Evolutionary conservation across 2,888 invertebrate species (phyloP), one percentile per base, ranked within the genome.

Genomic region (Erebia palarica): DNA sequence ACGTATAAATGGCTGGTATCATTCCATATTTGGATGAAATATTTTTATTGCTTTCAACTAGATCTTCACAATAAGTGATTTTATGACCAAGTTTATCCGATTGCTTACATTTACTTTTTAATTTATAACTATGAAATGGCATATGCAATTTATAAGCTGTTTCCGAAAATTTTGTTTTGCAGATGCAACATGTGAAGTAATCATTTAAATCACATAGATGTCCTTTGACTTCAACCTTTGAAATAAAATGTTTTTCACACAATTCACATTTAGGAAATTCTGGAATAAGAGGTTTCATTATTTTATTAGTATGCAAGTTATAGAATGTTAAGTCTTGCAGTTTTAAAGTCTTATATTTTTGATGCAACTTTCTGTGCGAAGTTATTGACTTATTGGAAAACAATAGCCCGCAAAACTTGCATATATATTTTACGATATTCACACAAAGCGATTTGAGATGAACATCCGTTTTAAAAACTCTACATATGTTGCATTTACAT

Each of bases 271-370:
- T 81, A 13, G 86, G 87, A 75, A 84, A 89, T 53, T 82, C 80
- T 9, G 90, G 89, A 65, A 89, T 74, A 7, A 88, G 87, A 53
- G 90, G 90, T 55, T 60, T 69, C 42, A 87, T 86, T 73, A 75
- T 76, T 77, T 81, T 79, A 51, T 76, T 71, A 75, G 78, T 85
- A 68, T 80, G 74, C 11, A 90, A 75, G 73, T 87, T 82, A 75
- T 82, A 86, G 79, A 91, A 88, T 68, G 72, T 78, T 61, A 83
- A 90, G 77, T 88, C 78, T 72, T 86, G 83, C 53, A 90, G 74
- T 73, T 75, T 84, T 36, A 88, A 73, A 53, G 78, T 73, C 61
- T 79, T 78, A 9, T 78, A 75, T 65, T 77, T 78, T 61, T 73
- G 71, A 75, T 91, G 91, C 42, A 83, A 67, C 14, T 73, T 75